A percentile compares a stretch with the other conserved stretches of the same genome.
Evolutionary conservation across 2,888 invertebrate genomes (phyloP).

Genomic region (Calliopum simillimum): DNA sequence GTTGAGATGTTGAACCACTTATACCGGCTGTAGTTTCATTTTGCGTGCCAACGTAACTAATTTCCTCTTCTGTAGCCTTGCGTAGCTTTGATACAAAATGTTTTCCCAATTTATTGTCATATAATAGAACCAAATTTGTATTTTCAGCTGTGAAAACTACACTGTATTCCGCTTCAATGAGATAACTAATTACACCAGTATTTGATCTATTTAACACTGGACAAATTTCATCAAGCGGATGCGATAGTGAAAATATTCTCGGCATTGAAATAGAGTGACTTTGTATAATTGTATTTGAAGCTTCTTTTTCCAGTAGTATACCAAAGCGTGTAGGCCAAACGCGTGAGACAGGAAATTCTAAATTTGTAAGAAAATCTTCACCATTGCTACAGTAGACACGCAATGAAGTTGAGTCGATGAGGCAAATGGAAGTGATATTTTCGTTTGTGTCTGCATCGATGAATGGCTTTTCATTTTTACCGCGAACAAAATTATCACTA

Average conservation of each 20-base stretch:
- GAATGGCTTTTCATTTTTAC: conserved; percentile 29
- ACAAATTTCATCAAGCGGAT: conserved; percentile 91
- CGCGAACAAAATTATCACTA: conserved; percentile 69
- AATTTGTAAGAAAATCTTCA: conserved; percentile 83
- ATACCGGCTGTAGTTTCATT: conserved; percentile 62
- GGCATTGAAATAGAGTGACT: conserved; percentile 72
- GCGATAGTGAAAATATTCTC: conserved; percentile 85
- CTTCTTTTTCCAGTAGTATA: conserved; percentile 82
- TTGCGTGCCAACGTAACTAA: conserved; percentile 71
- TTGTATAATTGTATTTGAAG: conserved; percentile 62
- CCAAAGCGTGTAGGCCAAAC: conserved; percentile 90
- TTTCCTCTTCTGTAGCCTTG: conserved; percentile 80
- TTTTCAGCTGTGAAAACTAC: conserved; percentile 82
- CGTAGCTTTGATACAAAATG: conserved; percentile 88
- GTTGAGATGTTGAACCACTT: conserved; percentile 51
- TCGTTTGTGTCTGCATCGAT: conserved; percentile 46
- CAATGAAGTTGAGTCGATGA: conserved; percentile 77
- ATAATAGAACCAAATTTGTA: conserved; percentile 85
- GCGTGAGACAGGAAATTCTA: conserved; percentile 84
- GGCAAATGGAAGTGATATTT: conserved; percentile 59
- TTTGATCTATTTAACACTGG: conserved; percentile 82
- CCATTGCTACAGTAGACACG: conserved; percentile 84
- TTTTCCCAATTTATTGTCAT: conserved; percentile 79
- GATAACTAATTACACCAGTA: conserved; percentile 71
- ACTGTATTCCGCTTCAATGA: conserved; percentile 73